A percentile compares a stretch with the other conserved stretches of the same genome.
Evolutionary conservation across 2,113 vertebrate genomes (phyloP).

Genomic region (Myiozetetes cayanensis): DNA sequence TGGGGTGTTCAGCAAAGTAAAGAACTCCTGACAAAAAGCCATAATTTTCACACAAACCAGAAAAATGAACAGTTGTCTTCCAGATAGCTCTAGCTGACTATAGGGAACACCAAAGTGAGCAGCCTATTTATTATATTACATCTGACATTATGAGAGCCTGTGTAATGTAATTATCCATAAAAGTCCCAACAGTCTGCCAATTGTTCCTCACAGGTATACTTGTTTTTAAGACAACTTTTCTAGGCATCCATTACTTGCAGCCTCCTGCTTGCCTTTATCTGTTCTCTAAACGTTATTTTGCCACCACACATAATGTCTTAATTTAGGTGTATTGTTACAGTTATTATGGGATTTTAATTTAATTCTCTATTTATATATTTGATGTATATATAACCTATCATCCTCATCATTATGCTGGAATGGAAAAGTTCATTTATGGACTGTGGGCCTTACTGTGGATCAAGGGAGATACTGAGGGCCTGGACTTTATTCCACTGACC

Average conservation of each 20-base stretch:
- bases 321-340: background rate
- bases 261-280: background rate
- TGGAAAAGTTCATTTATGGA: background rate
- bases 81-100: constrained; percentile 28
- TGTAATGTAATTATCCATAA: constrained; percentile 47
- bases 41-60: constrained; percentile 19
- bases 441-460: background rate
- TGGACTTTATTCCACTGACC: background rate
- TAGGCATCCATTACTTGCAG: background rate
- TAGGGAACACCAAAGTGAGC: background rate
- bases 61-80: background rate
- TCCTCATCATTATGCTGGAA: background rate
- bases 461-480: fast-evolving
- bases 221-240: constrained; percentile 30
- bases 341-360: background rate
- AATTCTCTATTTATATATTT: background rate
- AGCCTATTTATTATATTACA: constrained; percentile 49
- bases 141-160: constrained; percentile 41
- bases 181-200: background rate
- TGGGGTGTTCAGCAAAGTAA: constrained; percentile 1
- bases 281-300: background rate
- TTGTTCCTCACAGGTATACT: constrained; percentile 19
- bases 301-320: background rate
- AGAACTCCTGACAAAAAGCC: constrained; percentile 21
- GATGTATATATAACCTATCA: background rate